Evolutionary conservation across 2,888 invertebrate species (phyloP).

Genomic region (Cheilosia urbana): DNA sequence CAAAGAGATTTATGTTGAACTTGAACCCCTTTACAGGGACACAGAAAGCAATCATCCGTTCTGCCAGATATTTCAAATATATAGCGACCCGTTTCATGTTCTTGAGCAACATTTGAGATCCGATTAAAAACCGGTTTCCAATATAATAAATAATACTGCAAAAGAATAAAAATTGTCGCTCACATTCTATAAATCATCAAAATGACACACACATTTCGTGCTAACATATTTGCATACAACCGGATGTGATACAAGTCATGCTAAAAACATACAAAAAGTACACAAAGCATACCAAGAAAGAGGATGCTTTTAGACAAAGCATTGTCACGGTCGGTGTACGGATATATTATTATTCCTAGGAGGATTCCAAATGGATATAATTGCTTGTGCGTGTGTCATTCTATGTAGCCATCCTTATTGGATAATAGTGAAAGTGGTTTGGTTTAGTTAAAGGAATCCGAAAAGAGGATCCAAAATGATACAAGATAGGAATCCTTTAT

Average conservation of each 20-base stretch:
- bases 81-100: too few species aligned
- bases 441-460: not conserved
- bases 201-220: not conserved
- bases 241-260: not conserved
- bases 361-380: conserved; percentile 3
- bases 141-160: not conserved
- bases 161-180: not conserved
- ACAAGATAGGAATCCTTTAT: not conserved
- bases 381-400: conserved; percentile 5
- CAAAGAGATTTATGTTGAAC: too few species aligned
- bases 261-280: not conserved
- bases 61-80: too few species aligned
- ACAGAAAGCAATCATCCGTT: too few species aligned
- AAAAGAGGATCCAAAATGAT: not conserved
- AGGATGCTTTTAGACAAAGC: not conserved
- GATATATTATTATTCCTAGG: not conserved
- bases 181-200: not conserved
- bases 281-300: not conserved
- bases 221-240: not conserved
- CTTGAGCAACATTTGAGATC: not conserved
- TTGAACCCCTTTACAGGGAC: too few species aligned
- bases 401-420: conserved; percentile 14
- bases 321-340: not conserved
- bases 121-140: not conserved
- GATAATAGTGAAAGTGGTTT: conserved; percentile 7